Evolutionary conservation across 2,113 vertebrate genomes (phyloP).

Genomic region (Colistium nudipinnis): DNA sequence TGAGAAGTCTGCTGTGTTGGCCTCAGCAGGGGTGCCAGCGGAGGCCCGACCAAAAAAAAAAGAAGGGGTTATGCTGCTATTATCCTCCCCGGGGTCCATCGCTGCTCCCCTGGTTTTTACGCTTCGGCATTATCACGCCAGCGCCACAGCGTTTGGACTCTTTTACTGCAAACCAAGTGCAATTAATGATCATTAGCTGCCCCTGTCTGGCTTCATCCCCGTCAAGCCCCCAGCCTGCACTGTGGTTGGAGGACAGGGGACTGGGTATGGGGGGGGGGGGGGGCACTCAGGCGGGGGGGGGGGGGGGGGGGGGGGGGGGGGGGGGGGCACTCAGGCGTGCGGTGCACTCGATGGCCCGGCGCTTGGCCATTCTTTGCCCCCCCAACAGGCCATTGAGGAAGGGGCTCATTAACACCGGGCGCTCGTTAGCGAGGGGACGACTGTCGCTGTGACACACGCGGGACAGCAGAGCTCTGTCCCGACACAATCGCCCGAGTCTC

Average conservation of each 20-base stretch:
- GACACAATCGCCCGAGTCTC: slow-evolving; percentile 89
- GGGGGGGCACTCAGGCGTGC: slow-evolving; percentile 86
- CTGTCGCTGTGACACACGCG: slow-evolving; percentile 91
- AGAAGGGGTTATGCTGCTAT: slow-evolving; percentile 78
- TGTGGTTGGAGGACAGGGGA: slow-evolving; percentile 77
- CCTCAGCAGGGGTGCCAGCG: slow-evolving; percentile 58
- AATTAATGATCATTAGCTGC: slow-evolving; percentile 98
- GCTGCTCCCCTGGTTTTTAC: slow-evolving; percentile 41
- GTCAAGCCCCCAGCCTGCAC: slow-evolving; percentile 86
- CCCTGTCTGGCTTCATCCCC: slow-evolving; percentile 88
- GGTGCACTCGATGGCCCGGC: slow-evolving; percentile 82
- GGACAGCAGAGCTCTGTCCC: slow-evolving; percentile 85
- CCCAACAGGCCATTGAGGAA: slow-evolving; percentile 89
- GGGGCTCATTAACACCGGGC: slow-evolving; percentile 75
- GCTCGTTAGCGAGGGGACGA: slow-evolving; percentile 78
- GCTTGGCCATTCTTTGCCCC: slow-evolving; percentile 87
- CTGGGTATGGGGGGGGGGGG: too few relatives aligned
- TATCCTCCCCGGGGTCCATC: slow-evolving; percentile 62
- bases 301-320: too few relatives aligned
- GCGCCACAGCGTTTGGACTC: slow-evolving; percentile 84
- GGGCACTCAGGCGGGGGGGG: slow-evolving; percentile 85
- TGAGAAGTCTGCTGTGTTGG: slow-evolving; percentile 61
- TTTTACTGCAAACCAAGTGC: slow-evolving; percentile 88
- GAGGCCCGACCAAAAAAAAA: slow-evolving; percentile 72
- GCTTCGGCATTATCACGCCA: slow-evolving; percentile 75